These are phyloP conservation scores for Syndactyla subalaris DNA, from an alignment of 2,797 vertebrate genomes.

Conservation along the genomic window DNA sequence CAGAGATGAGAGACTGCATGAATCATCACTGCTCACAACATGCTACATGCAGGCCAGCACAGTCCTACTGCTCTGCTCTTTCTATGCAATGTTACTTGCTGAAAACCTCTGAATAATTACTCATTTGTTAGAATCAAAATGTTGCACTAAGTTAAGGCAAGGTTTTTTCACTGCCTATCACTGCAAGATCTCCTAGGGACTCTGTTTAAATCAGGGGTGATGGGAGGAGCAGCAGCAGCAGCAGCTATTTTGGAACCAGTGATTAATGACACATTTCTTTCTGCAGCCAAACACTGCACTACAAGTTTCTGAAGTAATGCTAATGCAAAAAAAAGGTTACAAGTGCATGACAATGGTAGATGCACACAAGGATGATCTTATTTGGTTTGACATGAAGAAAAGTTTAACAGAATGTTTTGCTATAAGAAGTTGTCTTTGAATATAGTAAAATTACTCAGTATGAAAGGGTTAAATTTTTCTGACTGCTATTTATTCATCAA, in stretches of 20 bases:
- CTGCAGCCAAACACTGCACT: not conserved
- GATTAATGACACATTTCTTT: not conserved
- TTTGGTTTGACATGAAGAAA: not conserved
- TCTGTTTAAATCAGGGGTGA: rapidly evolving
- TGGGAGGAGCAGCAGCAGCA: not conserved
- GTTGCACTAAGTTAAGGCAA: not conserved
- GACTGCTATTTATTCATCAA: not conserved
- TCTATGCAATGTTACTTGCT: not conserved
- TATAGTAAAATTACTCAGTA: not conserved
- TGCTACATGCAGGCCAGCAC: not conserved
- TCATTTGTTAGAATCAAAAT: not conserved
- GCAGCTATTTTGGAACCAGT: not conserved
- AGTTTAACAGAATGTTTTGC: not conserved
- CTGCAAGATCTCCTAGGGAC: not conserved
- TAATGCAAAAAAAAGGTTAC: not conserved
- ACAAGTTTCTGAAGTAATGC: not conserved
- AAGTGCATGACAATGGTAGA: not conserved
- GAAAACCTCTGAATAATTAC: not conserved
- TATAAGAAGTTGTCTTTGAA: not conserved
- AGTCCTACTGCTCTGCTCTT: not conserved
- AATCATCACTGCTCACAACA: not conserved
- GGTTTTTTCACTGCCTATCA: not conserved
- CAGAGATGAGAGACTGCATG: not conserved
- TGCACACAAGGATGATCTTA: not conserved
- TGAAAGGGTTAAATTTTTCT: not conserved